phyloP scores from a whole-genome alignment of 2,888 invertebrate species.

The Megaustenia siamemsis region DNA sequence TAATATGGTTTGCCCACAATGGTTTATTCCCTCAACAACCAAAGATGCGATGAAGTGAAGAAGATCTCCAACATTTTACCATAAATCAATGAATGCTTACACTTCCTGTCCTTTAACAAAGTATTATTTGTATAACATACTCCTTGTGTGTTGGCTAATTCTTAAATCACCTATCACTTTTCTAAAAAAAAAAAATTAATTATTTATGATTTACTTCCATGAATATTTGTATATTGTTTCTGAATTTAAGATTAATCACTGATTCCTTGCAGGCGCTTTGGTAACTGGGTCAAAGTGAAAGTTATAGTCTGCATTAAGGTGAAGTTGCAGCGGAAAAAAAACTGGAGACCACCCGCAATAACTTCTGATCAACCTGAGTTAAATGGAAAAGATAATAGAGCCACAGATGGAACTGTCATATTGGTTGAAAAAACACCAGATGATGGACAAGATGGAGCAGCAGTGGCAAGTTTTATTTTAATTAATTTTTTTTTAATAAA shows the following conservation, averaged over 20 bases:
- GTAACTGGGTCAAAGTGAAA: constrained; percentile 77
- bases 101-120: no score
- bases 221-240: background rate
- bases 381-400: constrained; percentile 69
- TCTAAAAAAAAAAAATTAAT: no score
- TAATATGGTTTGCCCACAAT: no score
- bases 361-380: constrained; percentile 60
- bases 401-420: constrained; percentile 63
- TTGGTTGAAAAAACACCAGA: constrained; percentile 56
- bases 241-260: background rate
- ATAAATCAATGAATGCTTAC: no score
- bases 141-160: no score
- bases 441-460: constrained; percentile 55
- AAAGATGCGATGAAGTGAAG: no score
- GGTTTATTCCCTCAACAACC: no score
- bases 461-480: constrained; percentile 13
- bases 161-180: no score
- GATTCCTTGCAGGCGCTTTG: constrained; percentile 60
- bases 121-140: no score
- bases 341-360: constrained; percentile 62
- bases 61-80: no score
- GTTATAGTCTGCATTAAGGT: constrained; percentile 70
- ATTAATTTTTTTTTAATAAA: no score
- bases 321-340: constrained; percentile 66
- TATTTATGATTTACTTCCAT: no score